phyloP scores from a whole-genome alignment of 2,888 invertebrate genomes.

The Ophion ventricosus region DNA sequence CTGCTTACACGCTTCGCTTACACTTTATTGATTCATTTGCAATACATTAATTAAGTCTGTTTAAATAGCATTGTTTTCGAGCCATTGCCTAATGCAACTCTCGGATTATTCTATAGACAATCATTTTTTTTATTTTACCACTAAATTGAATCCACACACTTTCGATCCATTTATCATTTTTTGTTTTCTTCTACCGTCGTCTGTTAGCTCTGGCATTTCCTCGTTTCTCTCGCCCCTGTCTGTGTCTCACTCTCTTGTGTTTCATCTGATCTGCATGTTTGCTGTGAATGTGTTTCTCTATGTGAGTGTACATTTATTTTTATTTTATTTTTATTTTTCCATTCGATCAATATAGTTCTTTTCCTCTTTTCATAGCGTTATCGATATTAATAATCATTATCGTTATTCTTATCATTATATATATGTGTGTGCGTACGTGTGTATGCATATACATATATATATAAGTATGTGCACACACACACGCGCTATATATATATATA shows the following conservation, averaged over 20 bases:
- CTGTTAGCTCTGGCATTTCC: slow-evolving; percentile 29
- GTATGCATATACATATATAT: slow-evolving; percentile 17
- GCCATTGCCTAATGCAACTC: slow-evolving; percentile 80
- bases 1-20: slow-evolving; percentile 82
- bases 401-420: slow-evolving; percentile 68
- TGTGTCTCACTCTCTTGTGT: slow-evolving; percentile 64
- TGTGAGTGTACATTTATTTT: slow-evolving; percentile 60
- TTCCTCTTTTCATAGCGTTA: slow-evolving; percentile 62
- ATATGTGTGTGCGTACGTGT: slow-evolving; percentile 32
- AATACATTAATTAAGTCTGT: slow-evolving; percentile 83
- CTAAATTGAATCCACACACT: slow-evolving; percentile 63
- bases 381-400: slow-evolving; percentile 76
- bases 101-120: slow-evolving; percentile 82
- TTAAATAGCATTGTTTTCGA: slow-evolving; percentile 80
- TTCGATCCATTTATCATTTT: slow-evolving; percentile 47
- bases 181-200: slow-evolving; percentile 45
- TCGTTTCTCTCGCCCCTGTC: slow-evolving; percentile 51
- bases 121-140: slow-evolving; percentile 55
- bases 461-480: not conserved
- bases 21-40: slow-evolving; percentile 83
- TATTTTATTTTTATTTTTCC: slow-evolving; percentile 55
- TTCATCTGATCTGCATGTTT: slow-evolving; percentile 45
- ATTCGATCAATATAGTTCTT: slow-evolving; percentile 47
- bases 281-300: slow-evolving; percentile 11
- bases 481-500: slow-evolving; percentile 34